Conservation (phyloP, 2,888 invertebrate species). For the Ophion slaviceki region DNA sequence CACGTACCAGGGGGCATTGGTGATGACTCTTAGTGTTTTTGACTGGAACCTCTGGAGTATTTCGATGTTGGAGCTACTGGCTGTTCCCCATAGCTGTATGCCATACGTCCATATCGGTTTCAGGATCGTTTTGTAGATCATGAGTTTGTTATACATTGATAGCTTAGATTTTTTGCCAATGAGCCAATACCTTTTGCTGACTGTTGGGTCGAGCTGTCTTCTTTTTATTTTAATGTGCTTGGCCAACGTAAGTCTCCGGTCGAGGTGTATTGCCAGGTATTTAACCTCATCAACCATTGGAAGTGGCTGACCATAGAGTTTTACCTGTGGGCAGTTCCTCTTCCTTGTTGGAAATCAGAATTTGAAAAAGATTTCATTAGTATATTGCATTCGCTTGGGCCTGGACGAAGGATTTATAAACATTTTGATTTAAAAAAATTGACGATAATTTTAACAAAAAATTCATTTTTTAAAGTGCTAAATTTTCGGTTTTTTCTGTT, state of each 20-base stretch:
- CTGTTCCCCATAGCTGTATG: slow-evolving; percentile 51
- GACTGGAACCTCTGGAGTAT: too few relatives aligned
- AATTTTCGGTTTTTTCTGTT: too few relatives aligned
- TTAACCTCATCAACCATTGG: slow-evolving; percentile 63
- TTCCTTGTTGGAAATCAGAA: slow-evolving; percentile 63
- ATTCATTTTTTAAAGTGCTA: too few relatives aligned
- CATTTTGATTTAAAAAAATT: too few relatives aligned
- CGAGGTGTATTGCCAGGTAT: slow-evolving; percentile 38
- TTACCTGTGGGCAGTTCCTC: slow-evolving; percentile 45
- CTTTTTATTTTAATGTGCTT: slow-evolving; percentile 44
- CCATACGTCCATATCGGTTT: slow-evolving; percentile 61
- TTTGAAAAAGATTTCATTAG: too few relatives aligned
- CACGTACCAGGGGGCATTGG: slow-evolving; percentile 8
- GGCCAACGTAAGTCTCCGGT: slow-evolving; percentile 59
- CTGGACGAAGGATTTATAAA: too few relatives aligned
- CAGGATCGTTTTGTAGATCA: slow-evolving; percentile 55
- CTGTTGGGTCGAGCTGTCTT: slow-evolving; percentile 39
- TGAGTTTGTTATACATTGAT: slow-evolving; percentile 43
- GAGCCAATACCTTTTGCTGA: slow-evolving; percentile 35
- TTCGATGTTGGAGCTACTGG: slow-evolving; percentile 6
- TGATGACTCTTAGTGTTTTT: background rate
- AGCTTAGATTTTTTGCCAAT: too few relatives aligned
- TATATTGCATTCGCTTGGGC: too few relatives aligned
- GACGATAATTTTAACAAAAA: too few relatives aligned
- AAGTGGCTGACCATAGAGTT: slow-evolving; percentile 54